Conservation (phyloP, 1,140 invertebrate species). For the Delia radicum region DNA sequence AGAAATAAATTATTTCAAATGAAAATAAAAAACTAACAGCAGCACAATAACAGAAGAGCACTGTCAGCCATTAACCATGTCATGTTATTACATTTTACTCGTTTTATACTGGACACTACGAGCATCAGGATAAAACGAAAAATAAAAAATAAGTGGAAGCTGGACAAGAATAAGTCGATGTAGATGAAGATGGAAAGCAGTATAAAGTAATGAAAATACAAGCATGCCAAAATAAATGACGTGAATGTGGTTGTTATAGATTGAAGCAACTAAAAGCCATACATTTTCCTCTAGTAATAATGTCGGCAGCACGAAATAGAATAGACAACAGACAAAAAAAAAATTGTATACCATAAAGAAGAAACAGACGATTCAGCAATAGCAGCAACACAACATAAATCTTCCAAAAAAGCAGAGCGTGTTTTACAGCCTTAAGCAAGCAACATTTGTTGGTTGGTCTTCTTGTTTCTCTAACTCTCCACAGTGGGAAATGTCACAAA, state of each 20-base stretch:
- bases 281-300: constrained; percentile 10
- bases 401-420: not conserved
- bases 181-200: constrained; percentile 2
- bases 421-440: not conserved
- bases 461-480: no score
- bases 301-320: not conserved
- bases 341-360: not conserved
- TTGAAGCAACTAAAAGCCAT: constrained; percentile 3
- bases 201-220: constrained; percentile 10
- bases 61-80: constrained; percentile 23
- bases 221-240: constrained; percentile 8
- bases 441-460: not conserved
- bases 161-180: no score
- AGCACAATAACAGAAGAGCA: constrained; percentile 8
- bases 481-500: no score
- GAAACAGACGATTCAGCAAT: constrained; percentile 19
- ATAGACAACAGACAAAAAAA: not conserved
- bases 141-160: not conserved
- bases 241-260: not conserved
- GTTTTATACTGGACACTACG: not conserved
- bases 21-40: not conserved
- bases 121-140: constrained; percentile 20
- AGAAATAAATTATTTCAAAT: constrained; percentile 2
- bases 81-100: constrained; percentile 20
- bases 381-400: constrained; percentile 21